phyloP scores from a whole-genome alignment of 2,797 vertebrate species.

The Manis crassicaudata region DNA sequence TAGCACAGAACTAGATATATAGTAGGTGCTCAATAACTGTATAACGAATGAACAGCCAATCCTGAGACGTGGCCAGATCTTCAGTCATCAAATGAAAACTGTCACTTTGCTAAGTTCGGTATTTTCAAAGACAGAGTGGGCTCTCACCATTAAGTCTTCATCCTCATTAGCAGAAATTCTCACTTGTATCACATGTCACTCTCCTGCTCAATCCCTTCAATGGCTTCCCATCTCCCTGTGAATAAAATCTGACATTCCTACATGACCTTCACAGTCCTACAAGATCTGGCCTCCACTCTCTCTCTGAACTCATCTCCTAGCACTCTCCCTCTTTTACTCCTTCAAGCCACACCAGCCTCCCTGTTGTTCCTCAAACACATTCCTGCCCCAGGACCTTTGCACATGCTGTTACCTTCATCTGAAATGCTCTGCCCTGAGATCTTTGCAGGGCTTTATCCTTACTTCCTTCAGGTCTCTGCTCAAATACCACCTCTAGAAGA shows the following conservation, averaged over 20 bases:
- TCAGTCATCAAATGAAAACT: not conserved
- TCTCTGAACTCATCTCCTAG: not conserved
- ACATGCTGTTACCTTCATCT: not conserved
- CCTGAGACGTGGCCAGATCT: not conserved
- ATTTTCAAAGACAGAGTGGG: constrained; percentile 7
- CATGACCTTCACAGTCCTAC: not conserved
- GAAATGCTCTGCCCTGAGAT: not conserved
- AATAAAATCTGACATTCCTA: constrained; percentile 1
- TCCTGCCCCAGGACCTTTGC: not conserved
- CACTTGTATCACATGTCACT: too few species aligned
- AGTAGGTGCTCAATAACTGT: not conserved
- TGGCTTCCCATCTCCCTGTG: not conserved
- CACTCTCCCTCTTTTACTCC: not conserved
- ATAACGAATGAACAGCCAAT: not conserved
- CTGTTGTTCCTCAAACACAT: not conserved
- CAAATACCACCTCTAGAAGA: not conserved
- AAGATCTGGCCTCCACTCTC: not conserved
- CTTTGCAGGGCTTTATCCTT: not conserved
- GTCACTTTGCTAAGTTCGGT: not conserved
- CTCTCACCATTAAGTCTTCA: not conserved
- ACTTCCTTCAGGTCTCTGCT: not conserved
- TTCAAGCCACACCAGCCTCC: not conserved
- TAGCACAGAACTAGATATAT: not conserved
- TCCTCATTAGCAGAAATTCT: not conserved
- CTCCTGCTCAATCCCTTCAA: not conserved